Evolutionary conservation across 2,113 vertebrate genomes (phyloP), one percentile per base, ranked within the genome.

Genomic region (Burhinus oedicnemus): DNA sequence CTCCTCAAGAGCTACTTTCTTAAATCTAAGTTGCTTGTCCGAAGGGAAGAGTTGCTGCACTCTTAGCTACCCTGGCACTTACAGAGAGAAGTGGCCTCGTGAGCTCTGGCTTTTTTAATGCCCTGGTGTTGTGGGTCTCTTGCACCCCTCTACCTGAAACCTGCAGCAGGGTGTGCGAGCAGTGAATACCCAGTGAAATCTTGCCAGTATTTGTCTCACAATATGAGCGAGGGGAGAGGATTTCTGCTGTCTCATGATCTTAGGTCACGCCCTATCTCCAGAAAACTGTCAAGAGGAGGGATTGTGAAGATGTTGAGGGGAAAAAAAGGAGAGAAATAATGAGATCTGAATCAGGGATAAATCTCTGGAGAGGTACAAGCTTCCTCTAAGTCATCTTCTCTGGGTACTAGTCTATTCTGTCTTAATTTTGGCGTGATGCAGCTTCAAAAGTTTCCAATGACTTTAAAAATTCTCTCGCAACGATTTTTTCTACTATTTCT

Each of bases 221-320:
- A 4, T 81, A 55, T 52, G 54, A 81, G 15, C 1, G 4, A 83
- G 38, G 19, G 23, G 10, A 88, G 51, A 70, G 26, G 22, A 27
- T 76, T 89, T 90, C 40, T 96, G 84, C 71, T 83, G 60, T 75
- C 12, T 95, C 72, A 57, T n/a, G 54, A 51, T 71, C 55, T 20
- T 66, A 69, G 69, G 81, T 90, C n/a, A 60, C 79, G n/a, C 42
- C 69, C 25, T 74, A 25, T 51, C 60, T 93, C 68, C n/a, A 90
- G 69, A 92, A 95, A 74, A 51, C 23, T 89, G 78, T 34, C 40
- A 82, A 49, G 26, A 52, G 74, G 30, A 84, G 19, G 8, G 21
- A 75, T 60, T 72, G 21, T n/a, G 20, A 92, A 81, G 27, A 22
- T 61, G 9, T 25, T 89, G 51, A 79, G 25, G 25, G n/a, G 16